phyloP scores from a whole-genome alignment of 2,113 vertebrate species.

The Heptranchias perlo region DNA sequence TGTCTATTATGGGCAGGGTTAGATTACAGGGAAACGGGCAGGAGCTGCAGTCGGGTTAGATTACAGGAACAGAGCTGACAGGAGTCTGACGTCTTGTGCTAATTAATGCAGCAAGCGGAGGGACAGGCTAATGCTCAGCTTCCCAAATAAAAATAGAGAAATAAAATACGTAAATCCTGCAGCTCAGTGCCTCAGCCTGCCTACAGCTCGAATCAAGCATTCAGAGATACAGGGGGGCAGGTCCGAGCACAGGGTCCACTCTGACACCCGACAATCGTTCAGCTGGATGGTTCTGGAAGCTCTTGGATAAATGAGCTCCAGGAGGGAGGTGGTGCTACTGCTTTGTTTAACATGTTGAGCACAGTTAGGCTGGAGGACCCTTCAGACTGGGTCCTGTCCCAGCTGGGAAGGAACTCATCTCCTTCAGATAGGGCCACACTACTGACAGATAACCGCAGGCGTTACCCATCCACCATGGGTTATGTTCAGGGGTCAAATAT shows the following conservation, averaged over 20 bases:
- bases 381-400: too few relatives aligned
- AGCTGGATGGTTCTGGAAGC: neutral
- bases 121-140: neutral
- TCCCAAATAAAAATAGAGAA: neutral
- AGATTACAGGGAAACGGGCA: neutral
- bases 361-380: neutral
- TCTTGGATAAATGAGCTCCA: neutral
- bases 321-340: neutral
- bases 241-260: too few relatives aligned
- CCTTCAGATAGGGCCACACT: neutral
- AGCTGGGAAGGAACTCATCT: neutral
- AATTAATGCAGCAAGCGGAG: neutral
- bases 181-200: neutral
- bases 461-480: neutral
- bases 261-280: neutral
- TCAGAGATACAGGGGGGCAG: too few relatives aligned
- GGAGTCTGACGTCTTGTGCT: neutral
- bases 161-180: neutral
- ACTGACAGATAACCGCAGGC: neutral
- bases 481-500: neutral
- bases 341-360: neutral
- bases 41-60: neutral
- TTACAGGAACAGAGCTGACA: neutral
- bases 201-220: neutral
- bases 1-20: slow-evolving; percentile 1